Evolutionary conservation across 30 jellyfish, hydroid and myxozoan species (phyloP).

Genomic region (Turritopsis rubra): DNA sequence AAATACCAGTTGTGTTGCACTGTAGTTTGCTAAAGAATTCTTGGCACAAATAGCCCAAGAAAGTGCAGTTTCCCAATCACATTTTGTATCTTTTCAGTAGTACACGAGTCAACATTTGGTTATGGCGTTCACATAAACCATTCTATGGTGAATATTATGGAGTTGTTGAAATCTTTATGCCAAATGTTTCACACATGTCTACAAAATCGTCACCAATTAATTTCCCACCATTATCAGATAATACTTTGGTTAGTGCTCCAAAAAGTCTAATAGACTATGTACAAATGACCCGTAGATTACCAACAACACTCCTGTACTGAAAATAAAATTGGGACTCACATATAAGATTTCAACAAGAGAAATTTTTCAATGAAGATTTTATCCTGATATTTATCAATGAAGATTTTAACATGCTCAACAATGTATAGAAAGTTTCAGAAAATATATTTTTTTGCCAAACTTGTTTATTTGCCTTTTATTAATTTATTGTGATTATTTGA

Average conservation of each 20-base stretch:
- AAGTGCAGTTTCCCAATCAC: conserved; percentile 10
- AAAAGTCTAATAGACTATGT: no score
- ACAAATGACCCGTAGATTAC: no score
- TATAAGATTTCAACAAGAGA: not conserved
- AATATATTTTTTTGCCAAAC: not conserved
- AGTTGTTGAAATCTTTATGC: conserved; percentile 9
- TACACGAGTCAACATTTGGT: conserved; percentile 16
- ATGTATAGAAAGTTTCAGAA: not conserved
- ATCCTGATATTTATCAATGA: not conserved
- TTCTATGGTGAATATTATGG: not conserved
- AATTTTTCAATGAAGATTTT: no score
- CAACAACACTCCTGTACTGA: no score
- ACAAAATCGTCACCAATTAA: no score
- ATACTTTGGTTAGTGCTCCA: no score
- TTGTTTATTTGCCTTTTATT: not conserved
- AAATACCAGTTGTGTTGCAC: conserved; percentile 2
- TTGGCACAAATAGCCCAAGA: not conserved
- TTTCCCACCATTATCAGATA: no score
- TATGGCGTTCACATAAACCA: conserved; percentile 27
- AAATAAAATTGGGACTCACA: no score
- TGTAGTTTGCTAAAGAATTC: not conserved
- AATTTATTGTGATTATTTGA: no score
- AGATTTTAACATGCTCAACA: not conserved
- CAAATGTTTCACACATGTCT: not conserved
- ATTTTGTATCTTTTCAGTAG: not conserved